Evolutionary conservation across 53 echinoderm and acorn worm genomes (phyloP), one percentile per base, ranked within the genome.

Genomic region (Holothuria leucospilota): DNA sequence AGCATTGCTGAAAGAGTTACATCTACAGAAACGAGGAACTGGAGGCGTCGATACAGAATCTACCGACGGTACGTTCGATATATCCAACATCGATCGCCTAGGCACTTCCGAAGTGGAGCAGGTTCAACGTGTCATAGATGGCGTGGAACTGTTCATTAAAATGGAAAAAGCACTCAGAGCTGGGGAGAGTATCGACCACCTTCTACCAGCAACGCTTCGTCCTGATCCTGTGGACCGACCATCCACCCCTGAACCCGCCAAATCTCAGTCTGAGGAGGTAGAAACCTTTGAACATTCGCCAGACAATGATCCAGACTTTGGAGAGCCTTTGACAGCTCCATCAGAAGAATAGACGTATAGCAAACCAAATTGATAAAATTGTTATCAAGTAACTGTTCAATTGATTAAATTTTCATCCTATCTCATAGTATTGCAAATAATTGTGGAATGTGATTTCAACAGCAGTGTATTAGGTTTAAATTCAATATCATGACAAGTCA

Each of bases 1-100:
- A 26, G 86, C 85, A 0, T 62, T 97, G 27, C 82, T 95, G 70
- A 71, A 81, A 26, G 91, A 95, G 51, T 81, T 93, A 39, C 90
- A 90, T 2, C 77, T 97, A 41, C 97, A 97, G 69, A 97, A 97
- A 77, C 90, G 96, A 26, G 97, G 97, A 3, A 96, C 97, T 0
- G 97, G 97, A 29, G 97, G 97, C 16, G 97, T 97, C 2, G 97
- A 97, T 82, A 97, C 97, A 15, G 97, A 93, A 13, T 95, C 97
- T 8, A 97, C 97, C 46, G 97, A 97, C 52, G 97, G 97, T 39
- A 97, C 96, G 24, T 95, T 97, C 69, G 97, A 97, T 81, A 95
- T 97, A 51, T 97, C 97, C 56, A 95, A 97, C 69, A 79, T 88
- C 20, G 97, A 97, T 71, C 95, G 97, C 27, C 82, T 97, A 5